Base-by-base conservation (phyloP, 2,888 invertebrate species). In the Dugesia japonica region DNA sequence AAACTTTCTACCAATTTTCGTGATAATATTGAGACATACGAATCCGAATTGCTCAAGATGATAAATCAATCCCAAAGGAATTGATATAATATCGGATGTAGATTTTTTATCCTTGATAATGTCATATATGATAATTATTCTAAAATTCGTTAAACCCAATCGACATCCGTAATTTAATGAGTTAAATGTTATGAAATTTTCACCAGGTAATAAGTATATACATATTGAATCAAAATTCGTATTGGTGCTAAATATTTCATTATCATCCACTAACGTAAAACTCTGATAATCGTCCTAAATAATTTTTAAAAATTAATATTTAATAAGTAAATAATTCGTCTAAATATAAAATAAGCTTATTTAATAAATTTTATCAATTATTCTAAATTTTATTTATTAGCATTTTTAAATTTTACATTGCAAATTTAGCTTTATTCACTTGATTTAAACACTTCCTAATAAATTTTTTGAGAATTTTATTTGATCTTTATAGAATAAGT, bases 141-240 rank as follows among this genome's bases (percentile, higher is more conserved):
- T 4, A n/a, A 20, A 56, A 56, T 56, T 56, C n/a, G 56, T 56
- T n/a, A 56, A n/a, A n/a, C 9, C 56, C 56, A 56, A 56, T 56
- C 56, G 56, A 56, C 56, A 56, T n/a, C 56, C 56, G n/a, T 56
- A 56, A 56, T 56, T 56, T n/a, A 56, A 23, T 4, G 56, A 56
- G 17, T 56, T 23, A 23, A 56, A n/a, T 1, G n/a, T 7, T 4
- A 56, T 23, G n/a, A 56, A 56, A 56, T 56, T 23, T n/a, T 56
- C 56, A 1, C 56, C 56, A 4, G 56, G 56, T 20, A 56, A 23
- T 56, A 56, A n/a, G 56, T 56, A 7, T 9, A 56, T 56, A 1
- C 9, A 56, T 9, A 56, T 56, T 23, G 56, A n/a, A 1, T 13
- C 56, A n/a, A n/a, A 56, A 20, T 56, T 23, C 7, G 23, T 56